Conservation (phyloP, 2,888 invertebrate species). For the Tetragonisca angustula region DNA sequence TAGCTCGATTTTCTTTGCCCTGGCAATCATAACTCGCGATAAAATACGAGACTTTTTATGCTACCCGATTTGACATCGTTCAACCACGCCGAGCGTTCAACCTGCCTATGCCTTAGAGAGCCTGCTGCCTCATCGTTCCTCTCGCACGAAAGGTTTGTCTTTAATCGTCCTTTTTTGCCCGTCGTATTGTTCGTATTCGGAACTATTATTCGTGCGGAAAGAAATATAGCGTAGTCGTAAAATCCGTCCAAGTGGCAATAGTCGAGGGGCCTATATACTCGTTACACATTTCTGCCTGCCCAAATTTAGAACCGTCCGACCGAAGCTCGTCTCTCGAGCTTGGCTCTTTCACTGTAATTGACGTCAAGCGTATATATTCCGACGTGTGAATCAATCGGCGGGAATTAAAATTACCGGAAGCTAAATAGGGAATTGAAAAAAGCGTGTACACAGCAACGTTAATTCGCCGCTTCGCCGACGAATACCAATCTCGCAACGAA, state of each 20-base stretch:
- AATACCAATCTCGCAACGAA: not conserved
- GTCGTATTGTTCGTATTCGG: not conserved
- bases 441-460: too few relatives aligned
- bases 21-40: slow-evolving; percentile 79
- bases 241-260: not conserved
- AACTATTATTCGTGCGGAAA: not conserved
- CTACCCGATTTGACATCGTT: slow-evolving; percentile 49
- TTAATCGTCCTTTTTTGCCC: not conserved
- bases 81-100: slow-evolving; percentile 1
- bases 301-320: not conserved
- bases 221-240: not conserved
- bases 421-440: too few relatives aligned
- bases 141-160: not conserved
- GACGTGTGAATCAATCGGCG: too few relatives aligned
- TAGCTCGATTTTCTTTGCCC: slow-evolving; percentile 75
- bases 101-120: not conserved
- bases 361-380: too few relatives aligned
- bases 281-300: not conserved
- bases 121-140: not conserved
- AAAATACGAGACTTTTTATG: slow-evolving; percentile 76
- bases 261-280: not conserved
- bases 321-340: too few relatives aligned
- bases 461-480: too few relatives aligned
- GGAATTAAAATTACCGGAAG: too few relatives aligned
- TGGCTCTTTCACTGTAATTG: too few relatives aligned